Evolutionary conservation across 2,113 vertebrate genomes (phyloP).

Genomic region (Rhinolophus sinicus): DNA sequence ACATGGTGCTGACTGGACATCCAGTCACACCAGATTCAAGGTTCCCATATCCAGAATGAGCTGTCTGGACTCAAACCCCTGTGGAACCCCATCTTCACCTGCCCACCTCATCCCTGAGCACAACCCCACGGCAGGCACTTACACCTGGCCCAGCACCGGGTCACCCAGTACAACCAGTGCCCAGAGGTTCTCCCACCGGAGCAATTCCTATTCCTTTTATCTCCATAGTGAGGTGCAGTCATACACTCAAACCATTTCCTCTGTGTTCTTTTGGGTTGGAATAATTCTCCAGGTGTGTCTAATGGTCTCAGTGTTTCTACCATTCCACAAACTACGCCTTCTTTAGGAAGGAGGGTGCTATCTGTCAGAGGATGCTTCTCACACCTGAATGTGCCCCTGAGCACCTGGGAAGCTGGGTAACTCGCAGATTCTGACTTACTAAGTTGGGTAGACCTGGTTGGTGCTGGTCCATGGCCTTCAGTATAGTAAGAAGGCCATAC

Average conservation of each 20-base stretch:
- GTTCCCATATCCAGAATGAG: too few relatives aligned
- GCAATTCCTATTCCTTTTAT: not conserved
- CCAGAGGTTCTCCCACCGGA: not conserved
- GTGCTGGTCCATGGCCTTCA: not conserved
- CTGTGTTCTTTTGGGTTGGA: not conserved
- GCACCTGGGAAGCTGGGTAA: not conserved
- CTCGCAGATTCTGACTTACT: not conserved
- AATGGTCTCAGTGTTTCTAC: not conserved
- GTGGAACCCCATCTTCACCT: not conserved
- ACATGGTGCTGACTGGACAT: not conserved
- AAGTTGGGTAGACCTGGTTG: not conserved
- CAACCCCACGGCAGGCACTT: not conserved
- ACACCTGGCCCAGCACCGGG: not conserved
- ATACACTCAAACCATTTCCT: not conserved
- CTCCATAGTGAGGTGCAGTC: not conserved
- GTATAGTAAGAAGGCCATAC: not conserved
- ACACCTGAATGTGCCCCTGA: rapidly evolving
- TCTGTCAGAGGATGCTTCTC: not conserved
- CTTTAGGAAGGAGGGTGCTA: not conserved
- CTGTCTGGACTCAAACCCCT: not conserved
- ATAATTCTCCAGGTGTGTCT: not conserved
- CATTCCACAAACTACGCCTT: not conserved
- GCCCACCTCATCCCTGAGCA: not conserved
- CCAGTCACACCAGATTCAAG: not conserved
- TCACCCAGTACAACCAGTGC: rapidly evolving